Conservation (phyloP, 2,888 invertebrate species). For the Sinopyrophorus schimmeli region DNA sequence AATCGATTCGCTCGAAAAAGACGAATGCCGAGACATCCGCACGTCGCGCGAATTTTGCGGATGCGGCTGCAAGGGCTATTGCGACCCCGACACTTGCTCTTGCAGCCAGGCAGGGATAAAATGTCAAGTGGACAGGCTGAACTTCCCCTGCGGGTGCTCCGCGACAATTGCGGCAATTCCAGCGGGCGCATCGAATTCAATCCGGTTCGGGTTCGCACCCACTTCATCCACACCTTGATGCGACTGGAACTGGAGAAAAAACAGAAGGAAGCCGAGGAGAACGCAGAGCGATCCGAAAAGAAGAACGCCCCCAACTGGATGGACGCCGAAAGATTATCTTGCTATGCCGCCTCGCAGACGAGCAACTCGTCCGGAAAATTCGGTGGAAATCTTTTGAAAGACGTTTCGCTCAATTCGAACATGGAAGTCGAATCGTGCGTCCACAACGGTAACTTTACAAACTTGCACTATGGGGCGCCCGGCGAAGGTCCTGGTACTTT, state of each 20-base stretch:
- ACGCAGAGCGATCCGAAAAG: constrained; percentile 21
- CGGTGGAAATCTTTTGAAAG: constrained; percentile 56
- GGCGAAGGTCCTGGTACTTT: constrained; percentile 52
- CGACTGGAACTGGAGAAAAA: constrained; percentile 86
- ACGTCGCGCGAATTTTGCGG: constrained; percentile 92
- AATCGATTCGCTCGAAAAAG: constrained; percentile 91
- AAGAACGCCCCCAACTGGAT: constrained; percentile 55
- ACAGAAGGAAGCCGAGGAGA: constrained; percentile 63
- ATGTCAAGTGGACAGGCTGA: constrained; percentile 95
- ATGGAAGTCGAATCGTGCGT: constrained; percentile 68
- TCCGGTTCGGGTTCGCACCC: constrained; percentile 91
- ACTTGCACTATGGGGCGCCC: constrained; percentile 67
- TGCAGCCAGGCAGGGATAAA: constrained; percentile 95
- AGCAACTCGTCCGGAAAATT: constrained; percentile 43
- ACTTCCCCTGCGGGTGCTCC: constrained; percentile 97
- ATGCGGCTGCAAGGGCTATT: constrained; percentile 88
- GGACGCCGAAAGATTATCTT: constrained; percentile 55
- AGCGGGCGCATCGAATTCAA: constrained; percentile 96
- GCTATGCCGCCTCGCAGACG: constrained; percentile 34
- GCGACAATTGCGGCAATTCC: constrained; percentile 91
- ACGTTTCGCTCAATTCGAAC: constrained; percentile 60
- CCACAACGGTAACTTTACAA: constrained; percentile 68
- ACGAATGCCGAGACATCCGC: constrained; percentile 90
- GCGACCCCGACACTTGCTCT: constrained; percentile 94
- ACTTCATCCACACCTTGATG: constrained; percentile 97